Evolutionary conservation across 1,140 invertebrate genomes (phyloP).

Genomic region (Tetramorium simillimum): DNA sequence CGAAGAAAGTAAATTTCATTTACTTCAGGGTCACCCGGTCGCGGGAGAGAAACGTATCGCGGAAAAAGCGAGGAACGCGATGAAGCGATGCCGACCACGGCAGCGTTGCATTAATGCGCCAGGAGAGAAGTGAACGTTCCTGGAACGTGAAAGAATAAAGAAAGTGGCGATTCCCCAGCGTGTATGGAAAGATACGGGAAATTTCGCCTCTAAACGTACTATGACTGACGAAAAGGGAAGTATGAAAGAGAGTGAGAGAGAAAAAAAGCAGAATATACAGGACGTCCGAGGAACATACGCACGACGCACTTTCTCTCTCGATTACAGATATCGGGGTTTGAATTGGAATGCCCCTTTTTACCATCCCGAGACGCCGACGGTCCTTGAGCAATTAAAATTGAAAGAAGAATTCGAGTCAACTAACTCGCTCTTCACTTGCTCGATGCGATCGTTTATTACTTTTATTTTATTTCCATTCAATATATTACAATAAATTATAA

Average conservation of each 20-base stretch:
- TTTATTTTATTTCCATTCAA: neutral
- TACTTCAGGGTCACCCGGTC: constrained; percentile 28
- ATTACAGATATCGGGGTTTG: neutral
- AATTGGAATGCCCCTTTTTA: neutral
- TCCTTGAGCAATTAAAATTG: neutral
- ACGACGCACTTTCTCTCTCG: neutral
- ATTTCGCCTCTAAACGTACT: neutral
- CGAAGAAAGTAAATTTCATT: constrained; percentile 22
- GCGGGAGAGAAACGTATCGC: constrained; percentile 24
- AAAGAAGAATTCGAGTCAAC: neutral
- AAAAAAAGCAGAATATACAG: neutral
- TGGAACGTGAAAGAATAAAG: constrained; percentile 30
- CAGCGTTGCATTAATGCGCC: neutral
- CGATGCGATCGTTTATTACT: neutral
- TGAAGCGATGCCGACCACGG: neutral
- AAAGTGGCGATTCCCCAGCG: constrained; percentile 6
- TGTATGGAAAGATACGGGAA: neutral
- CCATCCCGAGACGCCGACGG: neutral
- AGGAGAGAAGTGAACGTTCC: neutral
- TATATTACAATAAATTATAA: neutral
- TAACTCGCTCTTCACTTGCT: neutral
- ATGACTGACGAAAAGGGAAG: constrained; percentile 9
- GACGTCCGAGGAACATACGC: neutral
- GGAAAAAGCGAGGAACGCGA: neutral
- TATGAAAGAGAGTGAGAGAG: neutral